Conservation (phyloP, 2,797 vertebrate genomes). For the Chromis chromis region DNA sequence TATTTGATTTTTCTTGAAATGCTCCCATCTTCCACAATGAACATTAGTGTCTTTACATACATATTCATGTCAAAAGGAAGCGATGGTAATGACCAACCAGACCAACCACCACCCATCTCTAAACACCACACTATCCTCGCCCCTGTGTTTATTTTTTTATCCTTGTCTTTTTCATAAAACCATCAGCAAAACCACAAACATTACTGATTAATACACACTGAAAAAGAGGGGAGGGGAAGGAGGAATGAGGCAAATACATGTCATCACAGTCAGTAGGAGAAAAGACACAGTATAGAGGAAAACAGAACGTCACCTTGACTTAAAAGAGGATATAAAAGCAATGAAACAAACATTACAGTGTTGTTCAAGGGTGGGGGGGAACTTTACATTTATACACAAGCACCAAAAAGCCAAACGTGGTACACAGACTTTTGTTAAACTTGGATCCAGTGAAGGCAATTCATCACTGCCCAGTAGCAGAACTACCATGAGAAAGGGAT, state of each 20-base stretch:
- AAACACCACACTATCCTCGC: constrained; percentile 72
- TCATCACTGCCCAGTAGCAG: constrained; percentile 55
- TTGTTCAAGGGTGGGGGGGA: constrained; percentile 65
- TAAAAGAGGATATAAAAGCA: constrained; percentile 77
- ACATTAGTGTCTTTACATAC: constrained; percentile 84
- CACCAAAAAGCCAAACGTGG: constrained; percentile 82
- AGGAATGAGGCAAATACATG: constrained; percentile 79
- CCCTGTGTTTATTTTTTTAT: constrained; percentile 49
- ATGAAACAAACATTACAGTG: constrained; percentile 84
- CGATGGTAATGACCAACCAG: constrained; percentile 68
- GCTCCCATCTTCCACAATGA: constrained; percentile 80
- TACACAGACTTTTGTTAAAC: constrained; percentile 71
- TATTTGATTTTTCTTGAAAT: constrained; percentile 80
- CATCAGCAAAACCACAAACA: constrained; percentile 85
- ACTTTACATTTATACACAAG: constrained; percentile 89
- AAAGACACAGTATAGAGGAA: constrained; percentile 74
- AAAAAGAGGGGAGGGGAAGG: constrained; percentile 47
- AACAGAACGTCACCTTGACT: constrained; percentile 77
- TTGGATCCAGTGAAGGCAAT: constrained; percentile 74
- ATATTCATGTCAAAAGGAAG: constrained; percentile 75
- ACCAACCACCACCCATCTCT: constrained; percentile 67
- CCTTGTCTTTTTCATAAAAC: constrained; percentile 77
- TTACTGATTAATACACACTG: constrained; percentile 84
- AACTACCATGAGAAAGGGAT: constrained; percentile 42
- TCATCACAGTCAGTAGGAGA: constrained; percentile 79